Conservation (phyloP, 2,113 vertebrate genomes). For the Platysteira castanea region DNA sequence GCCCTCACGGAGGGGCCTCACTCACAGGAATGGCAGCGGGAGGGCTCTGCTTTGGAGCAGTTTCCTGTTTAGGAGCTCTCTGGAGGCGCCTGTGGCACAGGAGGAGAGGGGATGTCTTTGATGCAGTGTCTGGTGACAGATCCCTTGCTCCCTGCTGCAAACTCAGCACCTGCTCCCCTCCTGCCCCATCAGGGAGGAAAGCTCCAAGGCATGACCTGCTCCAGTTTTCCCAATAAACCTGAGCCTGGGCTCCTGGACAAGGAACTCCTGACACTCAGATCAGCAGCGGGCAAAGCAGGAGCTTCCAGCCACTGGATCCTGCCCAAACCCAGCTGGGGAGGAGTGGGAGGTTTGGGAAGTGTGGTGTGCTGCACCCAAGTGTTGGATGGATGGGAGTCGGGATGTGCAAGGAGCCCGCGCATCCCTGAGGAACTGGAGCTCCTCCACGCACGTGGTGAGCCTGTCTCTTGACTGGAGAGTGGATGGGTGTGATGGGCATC, state of each 20-base stretch:
- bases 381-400: fast-evolving
- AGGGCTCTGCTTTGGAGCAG: not conserved
- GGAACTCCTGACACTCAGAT: not conserved
- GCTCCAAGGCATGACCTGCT: not conserved
- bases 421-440: not conserved
- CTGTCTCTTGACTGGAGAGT: not conserved
- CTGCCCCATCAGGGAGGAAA: not conserved
- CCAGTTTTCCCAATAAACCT: not conserved
- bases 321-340: not conserved
- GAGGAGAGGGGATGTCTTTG: not conserved
- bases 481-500: not conserved
- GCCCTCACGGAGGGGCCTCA: not conserved
- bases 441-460: fast-evolving
- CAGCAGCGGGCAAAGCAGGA: not conserved
- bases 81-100: fast-evolving
- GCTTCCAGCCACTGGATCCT: not conserved
- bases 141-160: not conserved
- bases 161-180: not conserved
- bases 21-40: not conserved
- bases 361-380: not conserved
- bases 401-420: fast-evolving
- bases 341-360: not conserved
- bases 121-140: not conserved
- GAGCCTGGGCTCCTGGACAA: not conserved
- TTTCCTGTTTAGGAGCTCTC: conserved; percentile 7